Evolutionary conservation across 2,888 invertebrate species (phyloP), one percentile per base, ranked within the genome.

Genomic region (Iselma pallidipennis): DNA sequence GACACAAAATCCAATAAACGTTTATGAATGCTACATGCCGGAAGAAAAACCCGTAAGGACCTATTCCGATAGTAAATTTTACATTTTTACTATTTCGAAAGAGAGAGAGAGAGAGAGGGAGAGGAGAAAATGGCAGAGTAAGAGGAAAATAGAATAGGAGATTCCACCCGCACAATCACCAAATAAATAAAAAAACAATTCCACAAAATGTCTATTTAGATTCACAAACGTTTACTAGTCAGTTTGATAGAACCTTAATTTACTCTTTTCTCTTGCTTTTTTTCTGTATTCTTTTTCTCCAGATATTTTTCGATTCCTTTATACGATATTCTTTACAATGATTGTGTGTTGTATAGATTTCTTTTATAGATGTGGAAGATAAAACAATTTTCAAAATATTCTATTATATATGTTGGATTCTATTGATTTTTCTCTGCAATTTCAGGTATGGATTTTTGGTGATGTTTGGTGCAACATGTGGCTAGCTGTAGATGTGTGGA

Each of bases 401-500:
- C n/a, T n/a, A n/a, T n/a, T n/a, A n/a, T 50, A 6, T 49, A 12
- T 26, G 14, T 25, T 25, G n/a, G 28, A 29, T 28, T 26, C 7
- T 12, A 19, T 26, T 3, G 6, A 51, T 51, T 16, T 16, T n/a
- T 26, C 14, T 37, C 23, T 33, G 12, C 61, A 62, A 60, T 79
- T 82, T 42, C 85, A 95, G 91, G 91, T 95, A 78, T 98, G 98
- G 98, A 93, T 97, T 74, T 98, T 97, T 80, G 97, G 98, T 53
- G 91, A 92, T 81, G 86, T 95, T 49, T 96, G 97, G 95, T 98
- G 98, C 83, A 92, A 94, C 64, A 89, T 96, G 69, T 98, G 98
- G 98, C 85, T 98, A 66, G 97, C 98, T 0, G 90, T 97, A 59
- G 98, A 98, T 82, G 98, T 98, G 10, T 96, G 97, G 95, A 93